These are phyloP conservation scores for Eledona agricola DNA, from an alignment of 2,888 invertebrate species.

Conservation along the genomic window DNA sequence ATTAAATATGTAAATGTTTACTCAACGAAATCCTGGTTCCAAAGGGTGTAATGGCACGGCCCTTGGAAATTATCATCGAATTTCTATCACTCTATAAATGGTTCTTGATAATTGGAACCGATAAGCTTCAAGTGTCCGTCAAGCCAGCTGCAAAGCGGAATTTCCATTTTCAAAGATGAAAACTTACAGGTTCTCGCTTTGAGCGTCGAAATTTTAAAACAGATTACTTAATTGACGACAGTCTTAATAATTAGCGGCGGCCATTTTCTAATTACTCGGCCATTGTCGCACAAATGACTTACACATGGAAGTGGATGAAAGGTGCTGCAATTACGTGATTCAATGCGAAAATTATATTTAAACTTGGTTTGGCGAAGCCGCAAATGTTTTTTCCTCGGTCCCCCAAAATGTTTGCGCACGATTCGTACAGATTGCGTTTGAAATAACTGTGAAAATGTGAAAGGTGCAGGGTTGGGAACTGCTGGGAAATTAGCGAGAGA, in stretches of 20 bases:
- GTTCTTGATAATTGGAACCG: slow-evolving; percentile 6
- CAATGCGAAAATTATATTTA: slow-evolving; percentile 43
- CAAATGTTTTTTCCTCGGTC: slow-evolving; percentile 6
- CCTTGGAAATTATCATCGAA: slow-evolving; percentile 14
- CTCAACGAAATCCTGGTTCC: slow-evolving; percentile 11
- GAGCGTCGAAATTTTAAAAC: slow-evolving; percentile 30
- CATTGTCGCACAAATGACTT: slow-evolving; percentile 48
- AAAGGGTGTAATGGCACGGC: slow-evolving; percentile 16
- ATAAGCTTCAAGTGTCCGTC: no score
- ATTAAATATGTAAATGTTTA: slow-evolving; percentile 27
- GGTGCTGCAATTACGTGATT: slow-evolving; percentile 44
- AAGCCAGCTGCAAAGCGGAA: background rate
- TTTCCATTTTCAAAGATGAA: slow-evolving; percentile 3
- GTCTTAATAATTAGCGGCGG: slow-evolving; percentile 49
- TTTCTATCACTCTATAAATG: slow-evolving; percentile 11
- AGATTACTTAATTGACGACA: slow-evolving; percentile 50
- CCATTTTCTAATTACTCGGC: slow-evolving; percentile 52
- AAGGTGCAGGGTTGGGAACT: slow-evolving; percentile 19
- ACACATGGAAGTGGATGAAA: slow-evolving; percentile 42
- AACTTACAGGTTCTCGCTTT: slow-evolving; percentile 20
- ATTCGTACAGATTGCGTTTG: no score
- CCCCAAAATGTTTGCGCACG: slow-evolving; percentile 16
- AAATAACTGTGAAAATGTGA: no score
- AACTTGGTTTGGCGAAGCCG: slow-evolving; percentile 31
- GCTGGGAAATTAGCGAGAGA: slow-evolving; percentile 30